These are phyloP conservation scores for Blera fallax DNA, from an alignment of 2,888 invertebrate species.

Conservation along the genomic window DNA sequence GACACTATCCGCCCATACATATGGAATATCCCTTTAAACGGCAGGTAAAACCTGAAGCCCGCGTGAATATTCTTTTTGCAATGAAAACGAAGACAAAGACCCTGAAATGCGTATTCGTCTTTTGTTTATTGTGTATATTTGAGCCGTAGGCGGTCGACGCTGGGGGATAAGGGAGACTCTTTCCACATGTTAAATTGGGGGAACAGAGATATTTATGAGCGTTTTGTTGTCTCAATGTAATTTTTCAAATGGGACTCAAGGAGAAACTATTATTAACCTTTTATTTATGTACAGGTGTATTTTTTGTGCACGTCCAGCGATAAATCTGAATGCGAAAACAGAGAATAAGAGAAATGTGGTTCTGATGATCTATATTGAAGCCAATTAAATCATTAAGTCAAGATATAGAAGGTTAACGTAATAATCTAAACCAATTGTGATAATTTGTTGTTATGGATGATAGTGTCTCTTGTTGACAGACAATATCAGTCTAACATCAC, in stretches of 20 bases:
- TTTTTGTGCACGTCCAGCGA: not conserved
- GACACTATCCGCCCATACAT: constrained; percentile 7
- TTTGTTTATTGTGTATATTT: constrained; percentile 43
- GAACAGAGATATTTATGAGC: constrained; percentile 75
- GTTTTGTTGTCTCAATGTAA: constrained; percentile 76
- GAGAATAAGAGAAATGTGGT: constrained; percentile 1
- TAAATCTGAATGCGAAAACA: constrained; percentile 28
- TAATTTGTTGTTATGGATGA: not conserved
- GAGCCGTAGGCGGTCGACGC: not conserved
- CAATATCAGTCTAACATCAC: too few species aligned
- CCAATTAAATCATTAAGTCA: constrained; percentile 23
- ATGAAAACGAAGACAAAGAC: constrained; percentile 46
- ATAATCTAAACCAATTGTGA: not conserved
- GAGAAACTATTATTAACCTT: constrained; percentile 56
- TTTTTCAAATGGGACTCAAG: constrained; percentile 74
- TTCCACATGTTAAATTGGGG: constrained; percentile 49
- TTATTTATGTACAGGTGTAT: constrained; percentile 1
- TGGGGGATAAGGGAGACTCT: not conserved
- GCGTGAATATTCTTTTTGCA: constrained; percentile 17
- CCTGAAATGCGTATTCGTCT: constrained; percentile 59
- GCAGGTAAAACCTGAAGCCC: not conserved
- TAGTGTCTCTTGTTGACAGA: too few species aligned
- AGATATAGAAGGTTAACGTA: not conserved
- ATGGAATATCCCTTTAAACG: constrained; percentile 46
- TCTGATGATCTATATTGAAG: constrained; percentile 16